Conservation (phyloP, 2,797 vertebrate species). For the Luscinia luscinia region DNA sequence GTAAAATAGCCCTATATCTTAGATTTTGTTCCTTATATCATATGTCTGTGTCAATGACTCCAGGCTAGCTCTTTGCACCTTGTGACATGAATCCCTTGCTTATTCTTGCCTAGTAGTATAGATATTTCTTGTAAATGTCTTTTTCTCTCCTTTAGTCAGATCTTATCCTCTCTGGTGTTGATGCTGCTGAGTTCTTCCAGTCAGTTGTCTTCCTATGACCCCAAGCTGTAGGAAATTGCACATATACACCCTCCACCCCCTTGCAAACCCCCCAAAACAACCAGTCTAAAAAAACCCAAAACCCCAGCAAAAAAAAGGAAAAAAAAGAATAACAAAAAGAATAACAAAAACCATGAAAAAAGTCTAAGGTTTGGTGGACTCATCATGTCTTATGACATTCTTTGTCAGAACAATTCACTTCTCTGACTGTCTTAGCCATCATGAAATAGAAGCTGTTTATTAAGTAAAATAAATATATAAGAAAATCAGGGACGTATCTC, state of each 20-base stretch:
- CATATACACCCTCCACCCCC: accelerated
- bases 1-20: neutral
- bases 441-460: neutral
- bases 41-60: neutral
- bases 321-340: too few species aligned
- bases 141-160: neutral
- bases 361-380: neutral
- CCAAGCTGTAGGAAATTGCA: neutral
- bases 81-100: neutral
- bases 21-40: neutral
- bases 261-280: neutral
- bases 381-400: neutral
- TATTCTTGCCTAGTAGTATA: neutral
- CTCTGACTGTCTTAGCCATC: neutral
- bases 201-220: neutral
- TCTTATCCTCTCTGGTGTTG: neutral
- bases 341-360: neutral
- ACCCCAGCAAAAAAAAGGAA: neutral
- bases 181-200: neutral
- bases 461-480: neutral
- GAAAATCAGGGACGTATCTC: neutral
- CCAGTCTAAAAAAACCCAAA: neutral
- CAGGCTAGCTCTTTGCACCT: neutral
- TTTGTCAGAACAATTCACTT: neutral
- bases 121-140: neutral